Evolutionary conservation across 2,797 vertebrate genomes (phyloP).

Genomic region (Semotilus atromaculatus): DNA sequence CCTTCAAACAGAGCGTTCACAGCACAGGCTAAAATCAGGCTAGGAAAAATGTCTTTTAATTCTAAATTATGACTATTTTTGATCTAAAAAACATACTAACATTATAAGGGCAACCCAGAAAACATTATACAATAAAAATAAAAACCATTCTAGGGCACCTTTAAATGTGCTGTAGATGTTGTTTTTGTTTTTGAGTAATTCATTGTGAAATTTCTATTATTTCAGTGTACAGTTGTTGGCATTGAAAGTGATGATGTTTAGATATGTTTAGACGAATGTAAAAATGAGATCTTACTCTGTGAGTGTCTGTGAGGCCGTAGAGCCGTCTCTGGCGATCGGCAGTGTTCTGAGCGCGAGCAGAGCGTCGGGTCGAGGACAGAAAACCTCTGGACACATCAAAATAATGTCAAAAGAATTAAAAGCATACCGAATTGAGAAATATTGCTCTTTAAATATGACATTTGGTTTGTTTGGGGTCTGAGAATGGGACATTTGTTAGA

Average conservation of each 20-base stretch:
- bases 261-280: neutral
- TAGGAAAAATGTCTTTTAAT: no score
- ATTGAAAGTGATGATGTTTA: no score
- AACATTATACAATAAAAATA: no score
- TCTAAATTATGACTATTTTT: no score
- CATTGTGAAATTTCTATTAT: neutral
- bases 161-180: no score
- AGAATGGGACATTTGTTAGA: neutral
- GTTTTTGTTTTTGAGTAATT: no score
- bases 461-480: neutral
- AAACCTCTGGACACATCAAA: constrained; percentile 55
- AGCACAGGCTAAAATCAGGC: no score
- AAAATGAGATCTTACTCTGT: constrained; percentile 2
- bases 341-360: constrained; percentile 57
- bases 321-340: constrained; percentile 61
- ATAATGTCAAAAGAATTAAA: neutral
- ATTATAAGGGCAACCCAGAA: no score
- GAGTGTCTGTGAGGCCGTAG: constrained; percentile 33
- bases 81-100: no score
- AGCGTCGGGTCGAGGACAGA: constrained; percentile 47
- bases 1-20: no score
- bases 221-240: no score
- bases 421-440: neutral
- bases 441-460: neutral
- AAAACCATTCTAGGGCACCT: no score